These are phyloP conservation scores for Sinhomidia bicolor DNA, from an alignment of 2,888 invertebrate genomes.

Conservation along the genomic window DNA sequence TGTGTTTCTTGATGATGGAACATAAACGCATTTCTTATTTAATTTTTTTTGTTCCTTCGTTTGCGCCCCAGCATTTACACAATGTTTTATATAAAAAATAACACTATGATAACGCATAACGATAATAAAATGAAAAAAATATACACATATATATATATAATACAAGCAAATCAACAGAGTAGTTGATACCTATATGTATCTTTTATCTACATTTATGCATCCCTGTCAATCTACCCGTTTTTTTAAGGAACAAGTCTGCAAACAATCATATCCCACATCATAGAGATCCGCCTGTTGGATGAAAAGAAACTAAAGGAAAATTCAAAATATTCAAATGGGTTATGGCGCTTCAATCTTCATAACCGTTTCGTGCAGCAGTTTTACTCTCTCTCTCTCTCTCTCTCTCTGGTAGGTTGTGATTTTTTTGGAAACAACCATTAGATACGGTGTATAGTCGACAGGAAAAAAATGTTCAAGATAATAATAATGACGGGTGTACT, in stretches of 20 bases:
- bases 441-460: not conserved
- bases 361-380: not conserved
- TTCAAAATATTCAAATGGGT: slow-evolving; percentile 43
- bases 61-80: too few relatives aligned
- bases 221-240: slow-evolving; percentile 32
- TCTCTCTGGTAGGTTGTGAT: not conserved
- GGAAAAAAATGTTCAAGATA: slow-evolving; percentile 17
- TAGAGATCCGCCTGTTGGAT: slow-evolving; percentile 25
- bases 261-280: not conserved
- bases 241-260: not conserved
- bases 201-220: not conserved
- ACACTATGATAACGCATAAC: not conserved
- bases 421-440: not conserved
- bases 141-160: too few relatives aligned
- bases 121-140: not conserved
- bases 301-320: not conserved
- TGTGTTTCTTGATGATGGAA: slow-evolving; percentile 53
- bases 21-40: slow-evolving; percentile 54
- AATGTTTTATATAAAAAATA: not conserved
- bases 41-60: slow-evolving; percentile 2
- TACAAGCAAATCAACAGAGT: not conserved
- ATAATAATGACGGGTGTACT: not conserved
- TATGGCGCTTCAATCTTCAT: not conserved
- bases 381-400: not conserved
- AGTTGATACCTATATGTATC: not conserved